phyloP scores from a whole-genome alignment of 1,140 invertebrate genomes.

The Drosophila pallidifrons region DNA sequence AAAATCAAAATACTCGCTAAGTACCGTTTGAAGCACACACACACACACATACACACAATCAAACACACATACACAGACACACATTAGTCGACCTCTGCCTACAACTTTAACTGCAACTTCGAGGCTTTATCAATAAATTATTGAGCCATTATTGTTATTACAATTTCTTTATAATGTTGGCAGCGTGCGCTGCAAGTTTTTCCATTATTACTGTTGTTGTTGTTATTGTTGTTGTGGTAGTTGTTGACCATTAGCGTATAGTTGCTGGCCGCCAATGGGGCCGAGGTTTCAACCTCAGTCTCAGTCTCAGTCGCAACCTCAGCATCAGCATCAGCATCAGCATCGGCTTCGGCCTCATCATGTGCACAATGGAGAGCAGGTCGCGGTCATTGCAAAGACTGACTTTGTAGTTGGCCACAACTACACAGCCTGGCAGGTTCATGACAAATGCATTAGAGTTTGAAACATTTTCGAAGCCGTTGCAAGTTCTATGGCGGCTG shows the following conservation, averaged over 20 bases:
- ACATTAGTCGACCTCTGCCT: conserved; percentile 62
- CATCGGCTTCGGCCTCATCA: conserved; percentile 57
- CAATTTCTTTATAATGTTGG: conserved; percentile 83
- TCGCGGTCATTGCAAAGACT: conserved; percentile 61
- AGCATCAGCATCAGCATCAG: conserved; percentile 48
- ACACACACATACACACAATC: conserved; percentile 18
- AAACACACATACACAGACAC: conserved; percentile 20
- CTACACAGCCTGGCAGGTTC: conserved; percentile 61
- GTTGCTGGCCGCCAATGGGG: conserved; percentile 77
- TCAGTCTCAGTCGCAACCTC: conserved; percentile 34
- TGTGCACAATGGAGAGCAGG: conserved; percentile 83
- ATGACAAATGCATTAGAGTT: conserved; percentile 80
- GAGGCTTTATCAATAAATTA: conserved; percentile 82
- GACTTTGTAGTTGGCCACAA: conserved; percentile 46
- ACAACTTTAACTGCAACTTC: conserved; percentile 43
- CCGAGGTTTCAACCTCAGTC: conserved; percentile 63
- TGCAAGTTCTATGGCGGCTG: conserved; percentile 43
- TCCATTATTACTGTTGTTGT: conserved; percentile 40
- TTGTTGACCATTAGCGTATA: conserved; percentile 80
- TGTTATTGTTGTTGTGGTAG: conserved; percentile 46
- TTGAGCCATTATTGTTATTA: conserved; percentile 84
- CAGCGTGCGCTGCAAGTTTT: conserved; percentile 74
- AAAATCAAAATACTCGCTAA: conserved; percentile 73
- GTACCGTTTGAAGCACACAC: conserved; percentile 72
- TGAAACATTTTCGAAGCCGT: conserved; percentile 17